A percentile compares a stretch with the other conserved stretches of the same genome.
phyloP scores from a whole-genome alignment of 2,797 vertebrate genomes.

The Malacoctenus gilli region DNA sequence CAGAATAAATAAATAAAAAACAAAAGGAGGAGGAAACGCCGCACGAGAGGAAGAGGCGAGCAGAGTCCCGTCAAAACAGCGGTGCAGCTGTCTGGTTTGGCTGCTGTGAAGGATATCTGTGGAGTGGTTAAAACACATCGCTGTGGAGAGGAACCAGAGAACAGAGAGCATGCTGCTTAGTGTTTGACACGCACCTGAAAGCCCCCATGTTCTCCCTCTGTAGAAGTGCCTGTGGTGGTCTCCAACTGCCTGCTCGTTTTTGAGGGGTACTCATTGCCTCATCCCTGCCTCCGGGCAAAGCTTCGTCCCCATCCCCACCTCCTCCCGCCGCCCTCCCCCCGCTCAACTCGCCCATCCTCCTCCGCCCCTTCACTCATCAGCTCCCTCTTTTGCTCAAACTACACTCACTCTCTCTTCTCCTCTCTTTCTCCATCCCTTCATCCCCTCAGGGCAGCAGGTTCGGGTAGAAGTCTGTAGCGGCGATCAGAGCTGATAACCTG shows the following conservation, averaged over 20 bases:
- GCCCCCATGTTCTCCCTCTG: slow-evolving; percentile 71
- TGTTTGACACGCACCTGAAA: slow-evolving; percentile 79
- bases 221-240: slow-evolving; percentile 81
- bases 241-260: slow-evolving; percentile 79
- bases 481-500: slow-evolving; percentile 86
- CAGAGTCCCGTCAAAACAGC: slow-evolving; percentile 34
- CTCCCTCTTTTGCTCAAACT: slow-evolving; percentile 62
- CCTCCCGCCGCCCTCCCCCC: slow-evolving; percentile 27
- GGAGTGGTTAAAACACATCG: slow-evolving; percentile 62
- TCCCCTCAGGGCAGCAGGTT: slow-evolving; percentile 80
- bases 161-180: slow-evolving; percentile 68
- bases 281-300: slow-evolving; percentile 83
- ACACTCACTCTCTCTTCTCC: slow-evolving; percentile 50
- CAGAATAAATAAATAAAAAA: neutral
- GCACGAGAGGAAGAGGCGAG: slow-evolving; percentile 27
- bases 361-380: slow-evolving; percentile 59
- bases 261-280: slow-evolving; percentile 81
- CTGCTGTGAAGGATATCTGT: slow-evolving; percentile 51
- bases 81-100: slow-evolving; percentile 47
- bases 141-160: slow-evolving; percentile 61
- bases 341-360: slow-evolving; percentile 36
- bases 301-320: slow-evolving; percentile 56
- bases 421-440: slow-evolving; percentile 61
- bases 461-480: slow-evolving; percentile 77
- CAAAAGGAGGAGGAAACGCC: neutral